phyloP scores from a whole-genome alignment of 2,888 invertebrate species.

The Saturnia pavonia region DNA sequence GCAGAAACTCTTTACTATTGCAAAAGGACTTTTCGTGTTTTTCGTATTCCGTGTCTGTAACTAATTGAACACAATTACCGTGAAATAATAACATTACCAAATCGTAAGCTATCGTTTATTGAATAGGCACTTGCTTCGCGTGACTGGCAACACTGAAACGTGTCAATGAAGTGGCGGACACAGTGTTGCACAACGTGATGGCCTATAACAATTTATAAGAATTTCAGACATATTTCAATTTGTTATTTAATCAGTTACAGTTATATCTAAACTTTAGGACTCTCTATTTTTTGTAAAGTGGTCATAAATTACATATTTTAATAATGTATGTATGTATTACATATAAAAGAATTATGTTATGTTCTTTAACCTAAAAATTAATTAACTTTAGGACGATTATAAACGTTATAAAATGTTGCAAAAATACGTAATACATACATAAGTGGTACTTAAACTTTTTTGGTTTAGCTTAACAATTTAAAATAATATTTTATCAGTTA shows the following conservation, averaged over 20 bases:
- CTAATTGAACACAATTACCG: constrained; percentile 53
- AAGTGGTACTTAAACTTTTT: background rate
- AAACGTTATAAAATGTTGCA: background rate
- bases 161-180: constrained; percentile 36
- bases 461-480: too few species aligned
- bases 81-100: constrained; percentile 57
- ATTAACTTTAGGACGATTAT: background rate
- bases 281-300: too few species aligned
- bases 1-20: constrained; percentile 25
- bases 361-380: background rate
- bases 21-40: constrained; percentile 41
- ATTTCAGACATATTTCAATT: background rate
- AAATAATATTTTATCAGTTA: too few species aligned
- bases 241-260: background rate
- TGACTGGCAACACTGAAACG: constrained; percentile 43
- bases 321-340: too few species aligned
- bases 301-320: too few species aligned
- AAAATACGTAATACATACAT: too few species aligned
- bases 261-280: background rate
- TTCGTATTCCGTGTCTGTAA: constrained; percentile 50
- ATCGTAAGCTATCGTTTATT: constrained; percentile 42
- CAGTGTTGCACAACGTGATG: constrained; percentile 33
- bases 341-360: too few species aligned
- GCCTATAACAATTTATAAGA: constrained; percentile 20
- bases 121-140: constrained; percentile 48